phyloP scores from a whole-genome alignment of 2,113 vertebrate species.

The Syrmaticus mikado region DNA sequence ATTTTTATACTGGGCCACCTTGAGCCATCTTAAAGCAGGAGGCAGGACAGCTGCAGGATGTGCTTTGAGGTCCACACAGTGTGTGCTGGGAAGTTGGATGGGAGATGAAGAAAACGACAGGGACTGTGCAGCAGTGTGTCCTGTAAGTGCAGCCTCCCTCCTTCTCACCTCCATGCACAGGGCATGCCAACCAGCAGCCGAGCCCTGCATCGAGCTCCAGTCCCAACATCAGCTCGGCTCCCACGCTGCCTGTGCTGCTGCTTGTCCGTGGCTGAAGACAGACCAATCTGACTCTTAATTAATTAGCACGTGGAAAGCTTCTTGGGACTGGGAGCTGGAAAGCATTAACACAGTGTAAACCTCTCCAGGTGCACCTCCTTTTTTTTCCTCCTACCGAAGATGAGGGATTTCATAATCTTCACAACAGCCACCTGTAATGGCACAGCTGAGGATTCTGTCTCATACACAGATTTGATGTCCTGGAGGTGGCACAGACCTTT shows the following conservation, averaged over 20 bases:
- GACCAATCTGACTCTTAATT: not conserved
- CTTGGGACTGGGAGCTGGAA: not conserved
- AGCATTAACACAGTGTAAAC: not conserved
- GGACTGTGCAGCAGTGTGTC: not conserved
- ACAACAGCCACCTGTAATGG: not conserved
- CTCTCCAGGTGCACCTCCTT: not conserved
- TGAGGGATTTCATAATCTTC: not conserved
- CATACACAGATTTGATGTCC: not conserved
- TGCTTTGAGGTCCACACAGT: not conserved
- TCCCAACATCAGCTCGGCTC: not conserved
- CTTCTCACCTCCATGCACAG: not conserved
- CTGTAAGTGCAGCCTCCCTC: not conserved
- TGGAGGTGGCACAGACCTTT: not conserved
- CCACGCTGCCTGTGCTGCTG: not conserved
- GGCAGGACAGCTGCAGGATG: accelerated
- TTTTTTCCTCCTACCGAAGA: not conserved
- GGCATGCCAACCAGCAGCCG: not conserved
- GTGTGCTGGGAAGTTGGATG: not conserved
- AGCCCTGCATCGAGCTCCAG: not conserved
- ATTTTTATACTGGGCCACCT: too few relatives aligned
- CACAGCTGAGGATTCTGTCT: not conserved
- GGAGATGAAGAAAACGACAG: not conserved
- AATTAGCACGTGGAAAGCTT: not conserved
- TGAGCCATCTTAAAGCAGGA: not conserved
- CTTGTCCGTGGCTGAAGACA: not conserved